A percentile compares a stretch with the other conserved stretches of the same genome.
phyloP scores from a whole-genome alignment of 2,113 vertebrate genomes.

The Bufo gargarizans region DNA sequence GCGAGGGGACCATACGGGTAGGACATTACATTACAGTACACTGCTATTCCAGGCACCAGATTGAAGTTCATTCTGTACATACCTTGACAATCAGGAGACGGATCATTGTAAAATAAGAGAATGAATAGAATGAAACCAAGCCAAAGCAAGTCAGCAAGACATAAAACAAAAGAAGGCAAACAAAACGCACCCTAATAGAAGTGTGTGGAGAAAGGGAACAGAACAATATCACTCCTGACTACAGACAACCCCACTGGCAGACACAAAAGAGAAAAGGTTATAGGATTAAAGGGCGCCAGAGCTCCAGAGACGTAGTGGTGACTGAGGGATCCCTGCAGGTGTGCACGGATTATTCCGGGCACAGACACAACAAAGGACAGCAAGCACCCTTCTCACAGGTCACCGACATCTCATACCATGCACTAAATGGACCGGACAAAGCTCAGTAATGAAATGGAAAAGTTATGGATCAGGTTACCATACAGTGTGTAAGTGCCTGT shows the following conservation, averaged over 20 bases:
- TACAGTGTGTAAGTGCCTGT: not conserved
- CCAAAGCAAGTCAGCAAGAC: too few relatives aligned
- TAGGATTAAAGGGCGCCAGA: not conserved
- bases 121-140: too few relatives aligned
- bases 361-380: constrained; percentile 8
- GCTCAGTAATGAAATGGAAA: not conserved
- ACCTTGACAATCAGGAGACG: too few relatives aligned
- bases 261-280: not conserved
- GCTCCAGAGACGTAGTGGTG: not conserved
- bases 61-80: too few relatives aligned
- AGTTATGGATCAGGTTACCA: not conserved
- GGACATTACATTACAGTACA: too few relatives aligned
- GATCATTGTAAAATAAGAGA: too few relatives aligned
- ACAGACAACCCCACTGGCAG: not conserved
- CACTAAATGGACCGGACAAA: constrained; percentile 1
- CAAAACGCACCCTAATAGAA: not conserved
- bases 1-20: too few relatives aligned
- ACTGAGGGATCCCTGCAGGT: constrained; percentile 27
- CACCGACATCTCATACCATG: constrained; percentile 8
- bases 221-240: not conserved
- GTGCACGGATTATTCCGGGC: constrained; percentile 4
- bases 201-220: not conserved
- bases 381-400: constrained; percentile 17
- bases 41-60: too few relatives aligned
- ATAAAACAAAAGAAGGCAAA: too few relatives aligned